These are phyloP conservation scores for Torymus texanus DNA, from an alignment of 2,888 invertebrate genomes.

Conservation along the genomic window DNA sequence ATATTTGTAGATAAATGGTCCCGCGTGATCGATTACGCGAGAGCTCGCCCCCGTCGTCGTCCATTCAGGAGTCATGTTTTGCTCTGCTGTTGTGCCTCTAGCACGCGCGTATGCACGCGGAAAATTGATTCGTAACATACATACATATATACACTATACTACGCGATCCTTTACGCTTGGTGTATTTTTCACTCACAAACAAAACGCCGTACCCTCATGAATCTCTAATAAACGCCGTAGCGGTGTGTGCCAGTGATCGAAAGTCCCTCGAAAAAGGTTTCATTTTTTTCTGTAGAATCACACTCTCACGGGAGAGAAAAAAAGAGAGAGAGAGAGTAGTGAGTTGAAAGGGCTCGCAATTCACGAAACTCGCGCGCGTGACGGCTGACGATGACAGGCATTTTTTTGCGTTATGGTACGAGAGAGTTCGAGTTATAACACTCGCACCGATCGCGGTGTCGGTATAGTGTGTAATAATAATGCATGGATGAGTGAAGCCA, in stretches of 20 bases:
- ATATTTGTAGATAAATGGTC: conserved; percentile 1
- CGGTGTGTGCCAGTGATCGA: neutral
- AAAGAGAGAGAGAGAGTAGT: neutral
- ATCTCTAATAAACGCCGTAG: neutral
- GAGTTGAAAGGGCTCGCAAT: neutral
- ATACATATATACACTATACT: no score
- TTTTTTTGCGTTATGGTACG: neutral
- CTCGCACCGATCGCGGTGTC: no score
- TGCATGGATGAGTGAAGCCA: neutral
- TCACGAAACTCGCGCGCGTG: neutral
- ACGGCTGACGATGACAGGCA: conserved; percentile 25
- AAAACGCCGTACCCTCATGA: neutral
- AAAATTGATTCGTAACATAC: conserved; percentile 19
- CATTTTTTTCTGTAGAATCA: neutral
- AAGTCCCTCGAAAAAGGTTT: neutral
- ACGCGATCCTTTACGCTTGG: neutral
- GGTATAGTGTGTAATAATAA: no score
- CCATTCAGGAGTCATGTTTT: neutral
- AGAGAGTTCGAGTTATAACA: no score
- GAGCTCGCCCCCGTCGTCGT: neutral
- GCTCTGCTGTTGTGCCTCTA: neutral
- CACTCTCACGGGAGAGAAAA: neutral
- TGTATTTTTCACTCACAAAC: conserved; percentile 15
- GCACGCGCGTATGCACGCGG: no score
- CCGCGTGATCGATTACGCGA: conserved; percentile 22